Conservation (phyloP, 2,888 invertebrate species). For the Cenopis cana region DNA sequence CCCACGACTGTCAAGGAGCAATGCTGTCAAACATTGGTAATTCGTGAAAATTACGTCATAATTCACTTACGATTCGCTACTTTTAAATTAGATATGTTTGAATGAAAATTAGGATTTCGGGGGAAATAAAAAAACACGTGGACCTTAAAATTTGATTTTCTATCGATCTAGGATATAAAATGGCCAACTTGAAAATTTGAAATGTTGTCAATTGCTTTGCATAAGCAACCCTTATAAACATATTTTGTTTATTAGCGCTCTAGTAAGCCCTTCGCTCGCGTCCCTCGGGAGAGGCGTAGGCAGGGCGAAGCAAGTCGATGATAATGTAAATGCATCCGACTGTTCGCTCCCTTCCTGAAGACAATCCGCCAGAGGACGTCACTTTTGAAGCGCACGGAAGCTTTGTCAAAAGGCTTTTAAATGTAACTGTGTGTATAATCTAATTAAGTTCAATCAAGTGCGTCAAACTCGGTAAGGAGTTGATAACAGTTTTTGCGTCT, state of each 20-base stretch:
- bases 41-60: no score
- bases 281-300: slow-evolving; percentile 59
- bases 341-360: slow-evolving; percentile 54
- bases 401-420: slow-evolving; percentile 52
- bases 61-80: no score
- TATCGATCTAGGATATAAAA: no score
- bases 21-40: no score
- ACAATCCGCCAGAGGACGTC: slow-evolving; percentile 58
- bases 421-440: slow-evolving; percentile 47
- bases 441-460: slow-evolving; percentile 5
- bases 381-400: slow-evolving; percentile 56
- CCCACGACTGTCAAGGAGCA: no score
- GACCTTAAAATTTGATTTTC: no score
- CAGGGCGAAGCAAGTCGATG: slow-evolving; percentile 62
- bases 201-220: neutral
- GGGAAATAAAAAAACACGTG: no score
- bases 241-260: slow-evolving; percentile 25
- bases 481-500: no score
- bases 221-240: neutral
- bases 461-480: neutral
- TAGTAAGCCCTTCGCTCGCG: slow-evolving; percentile 53
- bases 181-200: no score
- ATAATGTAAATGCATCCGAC: slow-evolving; percentile 67
- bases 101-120: no score
- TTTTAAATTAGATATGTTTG: no score